Evolutionary conservation across 2,888 invertebrate genomes (phyloP), one percentile per base, ranked within the genome.

Genomic region (Melinaea marsaeus): DNA sequence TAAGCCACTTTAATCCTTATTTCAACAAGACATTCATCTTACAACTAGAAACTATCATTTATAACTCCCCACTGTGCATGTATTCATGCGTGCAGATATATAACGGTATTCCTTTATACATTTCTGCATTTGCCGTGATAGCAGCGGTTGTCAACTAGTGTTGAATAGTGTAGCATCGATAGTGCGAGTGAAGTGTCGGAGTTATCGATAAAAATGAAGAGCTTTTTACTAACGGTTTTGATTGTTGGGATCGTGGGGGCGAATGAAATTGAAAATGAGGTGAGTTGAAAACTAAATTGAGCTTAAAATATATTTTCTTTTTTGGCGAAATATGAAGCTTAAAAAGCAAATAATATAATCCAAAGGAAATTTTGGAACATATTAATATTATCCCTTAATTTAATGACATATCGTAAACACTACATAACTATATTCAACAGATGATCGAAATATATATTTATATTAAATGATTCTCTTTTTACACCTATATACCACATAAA

Each of bases 261-360:
- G 60, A 84, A 79, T 80, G 85, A 87, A 74, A 78, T 85, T 72
- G 80, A 85, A 64, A 85, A 86, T 79, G 88, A 84, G 81, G 90
- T 90, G 67, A 75, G 76, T 65, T 64, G n/a, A n/a, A 56, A 57
- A 33, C 45, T 1, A 22, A 22, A n/a, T n/a, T n/a, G n/a, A n/a
- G n/a, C n/a, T n/a, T n/a, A 22, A 22, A 22, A 1, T 1, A 22
- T 22, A 22, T 37, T 37, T 11, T 46, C 7, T 11, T 34, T 35
- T 55, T 11, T 34, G 33, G 46, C 13, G 32, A 22, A 46, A 34
- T 4, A 32, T n/a, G 33, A 3, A 55, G 13, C n/a, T 11, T 22
- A 22, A n/a, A 34, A 4, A 13, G 7, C 6, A 45, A 60, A 63
- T 57, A 60, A 5, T n/a, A n/a, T n/a, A n/a, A n/a, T n/a, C n/a